Evolutionary conservation across 2,797 vertebrate species (phyloP).

Genomic region (Phrynocephalus forsythii): DNA sequence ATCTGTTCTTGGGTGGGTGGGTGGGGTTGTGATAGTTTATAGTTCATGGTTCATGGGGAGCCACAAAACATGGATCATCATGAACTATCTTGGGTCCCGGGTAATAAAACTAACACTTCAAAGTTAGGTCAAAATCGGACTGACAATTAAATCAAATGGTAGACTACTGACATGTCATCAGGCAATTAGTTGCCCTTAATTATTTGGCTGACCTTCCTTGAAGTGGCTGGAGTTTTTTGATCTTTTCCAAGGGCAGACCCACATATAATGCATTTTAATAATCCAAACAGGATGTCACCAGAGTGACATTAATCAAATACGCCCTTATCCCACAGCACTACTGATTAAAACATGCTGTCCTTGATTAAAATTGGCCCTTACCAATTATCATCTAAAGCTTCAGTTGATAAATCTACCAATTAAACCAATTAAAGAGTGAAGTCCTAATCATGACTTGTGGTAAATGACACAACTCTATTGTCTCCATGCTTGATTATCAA

Average conservation of each 20-base stretch:
- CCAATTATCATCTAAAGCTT: slow-evolving; percentile 8
- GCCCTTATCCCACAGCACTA: neutral
- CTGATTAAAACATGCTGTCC: slow-evolving; percentile 16
- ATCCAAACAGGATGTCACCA: neutral
- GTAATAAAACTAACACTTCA: neutral
- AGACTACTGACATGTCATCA: neutral
- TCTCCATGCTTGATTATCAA: neutral
- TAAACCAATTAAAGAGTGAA: neutral
- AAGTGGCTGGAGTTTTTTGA: neutral
- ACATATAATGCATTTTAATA: neutral
- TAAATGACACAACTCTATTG: neutral
- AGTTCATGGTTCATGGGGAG: too few relatives aligned
- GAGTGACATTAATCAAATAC: neutral
- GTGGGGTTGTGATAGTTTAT: too few relatives aligned
- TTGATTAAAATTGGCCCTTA: slow-evolving; percentile 13
- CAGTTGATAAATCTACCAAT: neutral
- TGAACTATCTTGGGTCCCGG: too few relatives aligned
- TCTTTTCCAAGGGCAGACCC: neutral
- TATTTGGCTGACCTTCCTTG: neutral
- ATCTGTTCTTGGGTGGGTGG: too few relatives aligned
- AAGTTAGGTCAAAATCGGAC: neutral
- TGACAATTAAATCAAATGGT: neutral
- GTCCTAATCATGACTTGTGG: neutral
- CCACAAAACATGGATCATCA: too few relatives aligned
- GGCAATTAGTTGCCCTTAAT: neutral